Evolutionary conservation across 2,888 invertebrate species (phyloP).

Genomic region (Dinocampus coccinellae): DNA sequence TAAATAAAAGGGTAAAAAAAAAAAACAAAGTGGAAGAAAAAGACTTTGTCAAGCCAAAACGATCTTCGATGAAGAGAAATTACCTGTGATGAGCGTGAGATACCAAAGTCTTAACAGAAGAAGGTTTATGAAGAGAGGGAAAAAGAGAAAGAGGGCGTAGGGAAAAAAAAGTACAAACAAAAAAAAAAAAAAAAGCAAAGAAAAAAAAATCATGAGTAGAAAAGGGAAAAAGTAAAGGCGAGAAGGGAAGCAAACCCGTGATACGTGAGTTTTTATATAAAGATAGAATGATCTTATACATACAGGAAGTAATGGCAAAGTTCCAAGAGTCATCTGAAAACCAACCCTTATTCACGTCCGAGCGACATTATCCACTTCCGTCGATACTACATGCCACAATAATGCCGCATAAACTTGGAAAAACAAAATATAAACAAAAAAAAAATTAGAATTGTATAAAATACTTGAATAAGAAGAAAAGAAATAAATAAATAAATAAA

Average conservation of each 20-base stretch:
- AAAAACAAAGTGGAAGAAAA: conserved; percentile 15
- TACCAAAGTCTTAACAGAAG: conserved; percentile 11
- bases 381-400: conserved; percentile 19
- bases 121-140: not conserved
- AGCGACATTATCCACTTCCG: conserved; percentile 33
- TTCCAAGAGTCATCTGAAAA: conserved; percentile 41
- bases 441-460: not conserved
- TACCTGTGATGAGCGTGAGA: conserved; percentile 43
- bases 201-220: no score
- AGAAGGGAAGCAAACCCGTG: not conserved
- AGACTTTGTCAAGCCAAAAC: conserved; percentile 43
- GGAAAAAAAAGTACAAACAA: not conserved
- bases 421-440: not conserved
- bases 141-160: no score
- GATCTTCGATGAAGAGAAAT: conserved; percentile 45
- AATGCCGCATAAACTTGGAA: conserved; percentile 19
- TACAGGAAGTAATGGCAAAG: conserved; percentile 35
- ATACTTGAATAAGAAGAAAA: no score
- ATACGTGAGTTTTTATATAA: not conserved
- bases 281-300: conserved; percentile 18
- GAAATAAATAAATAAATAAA: no score
- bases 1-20: not conserved
- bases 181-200: not conserved
- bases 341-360: conserved; percentile 3
- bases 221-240: no score